These are phyloP conservation scores for Hemitrygon akajei DNA, from an alignment of 2,797 vertebrate species.

Conservation along the genomic window DNA sequence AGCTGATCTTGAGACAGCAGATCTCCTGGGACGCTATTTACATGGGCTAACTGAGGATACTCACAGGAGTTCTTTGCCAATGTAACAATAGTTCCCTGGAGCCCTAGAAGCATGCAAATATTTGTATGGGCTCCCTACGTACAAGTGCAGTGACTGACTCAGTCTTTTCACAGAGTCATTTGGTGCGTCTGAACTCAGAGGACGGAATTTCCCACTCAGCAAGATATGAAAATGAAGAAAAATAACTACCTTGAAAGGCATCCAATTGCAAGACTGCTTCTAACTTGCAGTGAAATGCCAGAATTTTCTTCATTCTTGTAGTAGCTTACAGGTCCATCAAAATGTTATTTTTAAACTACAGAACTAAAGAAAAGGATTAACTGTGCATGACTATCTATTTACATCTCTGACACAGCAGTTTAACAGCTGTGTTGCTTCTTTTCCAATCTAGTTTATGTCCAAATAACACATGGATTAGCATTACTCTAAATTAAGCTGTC, in stretches of 20 bases:
- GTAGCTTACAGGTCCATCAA: not conserved
- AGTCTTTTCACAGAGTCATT: not conserved
- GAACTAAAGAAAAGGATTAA: not conserved
- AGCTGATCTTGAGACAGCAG: not conserved
- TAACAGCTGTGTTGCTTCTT: constrained; percentile 11
- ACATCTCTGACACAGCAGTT: not conserved
- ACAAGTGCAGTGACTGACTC: not conserved
- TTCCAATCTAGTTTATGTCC: not conserved
- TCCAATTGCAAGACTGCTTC: not conserved
- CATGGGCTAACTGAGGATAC: not conserved
- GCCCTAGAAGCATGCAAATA: not conserved
- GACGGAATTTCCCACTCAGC: not conserved
- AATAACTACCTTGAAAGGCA: not conserved
- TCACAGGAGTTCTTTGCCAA: not conserved
- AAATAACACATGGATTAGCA: not conserved
- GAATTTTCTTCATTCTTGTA: no score
- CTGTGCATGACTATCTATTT: not conserved
- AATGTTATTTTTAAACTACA: not conserved
- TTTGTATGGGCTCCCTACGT: not conserved
- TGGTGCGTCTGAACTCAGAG: not conserved
- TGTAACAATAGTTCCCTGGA: not conserved
- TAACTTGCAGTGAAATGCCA: not conserved
- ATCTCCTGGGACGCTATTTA: not conserved
- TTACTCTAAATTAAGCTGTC: not conserved
- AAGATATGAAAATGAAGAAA: not conserved